phyloP scores from a whole-genome alignment of 2,113 vertebrate species.

The Aphelocoma coerulescens region DNA sequence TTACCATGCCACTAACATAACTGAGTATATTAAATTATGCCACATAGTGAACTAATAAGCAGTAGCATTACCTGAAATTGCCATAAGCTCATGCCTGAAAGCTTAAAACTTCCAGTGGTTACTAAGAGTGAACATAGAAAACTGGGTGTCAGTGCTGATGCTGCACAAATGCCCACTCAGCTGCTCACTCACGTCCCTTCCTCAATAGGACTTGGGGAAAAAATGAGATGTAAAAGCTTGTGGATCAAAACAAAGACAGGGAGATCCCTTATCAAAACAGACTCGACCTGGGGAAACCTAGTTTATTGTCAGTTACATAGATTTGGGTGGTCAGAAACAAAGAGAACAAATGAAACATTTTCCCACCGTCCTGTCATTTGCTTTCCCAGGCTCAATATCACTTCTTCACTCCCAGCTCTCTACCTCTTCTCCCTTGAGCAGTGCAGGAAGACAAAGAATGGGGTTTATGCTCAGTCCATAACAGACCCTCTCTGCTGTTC shows the following conservation, averaged over 20 bases:
- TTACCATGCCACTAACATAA: not conserved
- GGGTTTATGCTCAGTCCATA: not conserved
- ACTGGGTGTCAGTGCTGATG: not conserved
- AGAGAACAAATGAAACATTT: not conserved
- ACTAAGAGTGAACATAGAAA: not conserved
- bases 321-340: not conserved
- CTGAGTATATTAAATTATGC: not conserved
- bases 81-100: not conserved
- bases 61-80: not conserved
- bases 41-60: not conserved
- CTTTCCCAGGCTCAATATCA: not conserved
- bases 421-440: no score
- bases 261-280: not conserved
- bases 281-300: accelerated
- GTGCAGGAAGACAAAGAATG: not conserved
- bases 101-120: not conserved
- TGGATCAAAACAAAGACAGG: not conserved
- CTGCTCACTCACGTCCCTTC: not conserved
- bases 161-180: not conserved
- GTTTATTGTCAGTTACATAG: not conserved
- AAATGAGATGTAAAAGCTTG: not conserved
- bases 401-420: no score
- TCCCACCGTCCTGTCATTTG: accelerated
- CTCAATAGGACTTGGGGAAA: not conserved
- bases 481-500: not conserved